phyloP scores from a whole-genome alignment of 2,797 vertebrate species.

The Nasua narica region DNA sequence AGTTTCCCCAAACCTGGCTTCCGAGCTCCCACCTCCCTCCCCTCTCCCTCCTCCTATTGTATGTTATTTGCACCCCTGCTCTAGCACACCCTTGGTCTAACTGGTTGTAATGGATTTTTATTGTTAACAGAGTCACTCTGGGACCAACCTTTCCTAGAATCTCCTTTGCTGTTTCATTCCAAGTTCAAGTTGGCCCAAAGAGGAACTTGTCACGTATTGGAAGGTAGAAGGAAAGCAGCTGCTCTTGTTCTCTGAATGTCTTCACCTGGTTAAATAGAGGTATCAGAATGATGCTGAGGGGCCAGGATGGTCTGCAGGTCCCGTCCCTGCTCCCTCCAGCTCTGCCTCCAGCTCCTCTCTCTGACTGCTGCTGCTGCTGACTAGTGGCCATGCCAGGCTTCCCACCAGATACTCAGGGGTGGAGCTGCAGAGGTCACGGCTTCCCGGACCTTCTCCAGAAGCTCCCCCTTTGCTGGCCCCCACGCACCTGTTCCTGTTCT shows the following conservation, averaged over 20 bases:
- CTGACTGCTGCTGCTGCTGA: not conserved
- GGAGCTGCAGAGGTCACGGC: not conserved
- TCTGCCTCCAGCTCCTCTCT: not conserved
- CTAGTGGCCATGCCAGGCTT: not conserved
- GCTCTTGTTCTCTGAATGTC: not conserved
- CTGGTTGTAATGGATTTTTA: not conserved
- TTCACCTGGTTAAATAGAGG: not conserved
- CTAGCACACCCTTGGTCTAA: not conserved
- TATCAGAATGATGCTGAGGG: not conserved
- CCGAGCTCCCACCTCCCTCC: rapidly evolving
- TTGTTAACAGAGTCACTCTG: not conserved
- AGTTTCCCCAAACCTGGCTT: not conserved
- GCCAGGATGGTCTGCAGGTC: not conserved
- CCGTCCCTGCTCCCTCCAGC: no score
- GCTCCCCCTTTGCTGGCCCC: not conserved
- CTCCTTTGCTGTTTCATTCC: not conserved
- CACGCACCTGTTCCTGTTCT: rapidly evolving
- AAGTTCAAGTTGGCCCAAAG: not conserved
- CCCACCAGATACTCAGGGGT: not conserved
- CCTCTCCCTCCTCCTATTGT: not conserved
- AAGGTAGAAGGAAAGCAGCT: not conserved
- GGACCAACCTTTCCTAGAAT: not conserved
- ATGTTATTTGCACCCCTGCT: not conserved
- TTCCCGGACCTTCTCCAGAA: not conserved
- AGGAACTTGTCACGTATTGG: not conserved